Conservation (phyloP, 2,888 invertebrate species). For the Microplitis manilae region DNA sequence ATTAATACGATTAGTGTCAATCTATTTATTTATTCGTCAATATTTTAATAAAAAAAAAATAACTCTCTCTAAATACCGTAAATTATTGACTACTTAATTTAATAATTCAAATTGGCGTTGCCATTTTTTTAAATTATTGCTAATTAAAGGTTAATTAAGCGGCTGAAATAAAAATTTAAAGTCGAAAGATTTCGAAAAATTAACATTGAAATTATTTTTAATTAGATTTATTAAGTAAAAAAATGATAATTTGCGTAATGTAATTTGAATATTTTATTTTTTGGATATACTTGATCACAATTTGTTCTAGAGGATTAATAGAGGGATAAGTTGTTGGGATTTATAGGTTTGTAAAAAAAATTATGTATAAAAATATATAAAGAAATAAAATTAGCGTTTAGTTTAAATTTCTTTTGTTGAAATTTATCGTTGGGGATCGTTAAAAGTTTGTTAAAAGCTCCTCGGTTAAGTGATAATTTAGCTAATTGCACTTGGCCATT, state of each 20-base stretch:
- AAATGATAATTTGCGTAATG: not conserved
- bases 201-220: not conserved
- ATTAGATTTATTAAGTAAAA: not conserved
- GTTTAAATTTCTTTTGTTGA: not conserved
- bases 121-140: not conserved
- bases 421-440: not conserved
- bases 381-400: not conserved
- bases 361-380: constrained; percentile 3
- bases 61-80: not conserved
- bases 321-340: not conserved
- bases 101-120: not conserved
- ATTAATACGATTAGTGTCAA: constrained; percentile 1
- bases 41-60: not conserved
- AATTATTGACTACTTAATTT: not conserved
- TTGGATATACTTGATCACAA: not conserved
- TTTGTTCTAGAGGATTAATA: not conserved
- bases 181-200: not conserved
- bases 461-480: constrained; percentile 62
- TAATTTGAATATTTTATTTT: not conserved
- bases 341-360: not conserved
- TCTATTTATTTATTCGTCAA: not conserved
- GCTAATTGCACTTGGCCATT: constrained; percentile 61
- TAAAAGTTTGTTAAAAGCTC: constrained; percentile 24
- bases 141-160: not conserved
- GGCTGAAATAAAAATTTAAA: not conserved